Evolutionary conservation across 2,888 invertebrate species (phyloP).

Genomic region (Troilus luridus): DNA sequence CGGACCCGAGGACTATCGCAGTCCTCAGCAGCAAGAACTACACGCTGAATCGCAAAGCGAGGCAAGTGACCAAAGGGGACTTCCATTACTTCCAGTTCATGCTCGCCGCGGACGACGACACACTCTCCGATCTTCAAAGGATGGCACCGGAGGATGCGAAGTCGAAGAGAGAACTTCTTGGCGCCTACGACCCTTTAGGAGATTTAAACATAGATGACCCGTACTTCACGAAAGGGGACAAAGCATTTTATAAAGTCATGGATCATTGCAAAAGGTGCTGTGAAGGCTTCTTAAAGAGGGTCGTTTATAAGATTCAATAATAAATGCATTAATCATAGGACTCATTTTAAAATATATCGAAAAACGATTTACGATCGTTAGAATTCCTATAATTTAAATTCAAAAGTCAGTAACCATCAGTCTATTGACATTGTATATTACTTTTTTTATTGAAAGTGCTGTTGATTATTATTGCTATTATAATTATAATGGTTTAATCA

Average conservation of each 20-base stretch:
- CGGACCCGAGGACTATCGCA: constrained; percentile 83
- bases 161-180: constrained; percentile 84
- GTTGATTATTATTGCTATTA: no score
- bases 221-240: constrained; percentile 81
- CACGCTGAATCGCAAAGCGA: constrained; percentile 80
- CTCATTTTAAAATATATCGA: no score
- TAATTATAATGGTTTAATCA: no score
- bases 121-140: constrained; percentile 79
- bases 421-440: no score
- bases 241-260: constrained; percentile 83
- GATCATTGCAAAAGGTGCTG: constrained; percentile 81
- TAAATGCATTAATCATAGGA: no score
- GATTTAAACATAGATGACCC: constrained; percentile 90
- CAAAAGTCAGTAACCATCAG: no score
- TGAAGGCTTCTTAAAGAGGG: constrained; percentile 75
- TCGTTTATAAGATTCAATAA: neutral
- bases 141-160: constrained; percentile 77
- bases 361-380: no score
- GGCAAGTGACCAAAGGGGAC: constrained; percentile 81
- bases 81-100: constrained; percentile 88
- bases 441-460: no score
- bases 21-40: constrained; percentile 80
- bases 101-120: constrained; percentile 95
- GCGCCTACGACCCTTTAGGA: constrained; percentile 87
- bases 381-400: no score